Evolutionary conservation across 2,113 vertebrate species (phyloP).

Genomic region (Phalacrocorax pelagicus): DNA sequence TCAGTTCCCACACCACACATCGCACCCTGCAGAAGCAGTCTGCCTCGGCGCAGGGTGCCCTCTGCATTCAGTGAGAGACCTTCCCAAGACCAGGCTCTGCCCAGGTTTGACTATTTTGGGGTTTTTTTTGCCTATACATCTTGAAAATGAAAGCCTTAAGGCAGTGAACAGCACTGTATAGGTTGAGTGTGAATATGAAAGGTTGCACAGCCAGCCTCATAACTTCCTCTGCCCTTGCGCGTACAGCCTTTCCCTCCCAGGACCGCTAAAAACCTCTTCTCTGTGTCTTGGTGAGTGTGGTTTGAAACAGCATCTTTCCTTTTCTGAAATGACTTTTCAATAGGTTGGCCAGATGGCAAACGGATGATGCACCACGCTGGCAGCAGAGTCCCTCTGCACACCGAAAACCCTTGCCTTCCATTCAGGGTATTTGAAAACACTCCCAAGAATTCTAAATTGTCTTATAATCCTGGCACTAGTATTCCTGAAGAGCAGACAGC

Average conservation of each 20-base stretch:
- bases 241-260: background rate
- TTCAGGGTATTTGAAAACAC: background rate
- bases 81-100: background rate
- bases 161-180: background rate
- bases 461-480: background rate
- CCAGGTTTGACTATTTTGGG: background rate
- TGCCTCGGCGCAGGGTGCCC: fast-evolving
- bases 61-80: background rate
- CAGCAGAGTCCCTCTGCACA: background rate
- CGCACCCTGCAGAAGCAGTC: background rate
- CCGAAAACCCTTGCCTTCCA: background rate
- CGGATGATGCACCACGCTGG: fast-evolving
- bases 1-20: background rate
- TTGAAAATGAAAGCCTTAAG: background rate
- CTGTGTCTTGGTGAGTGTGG: background rate
- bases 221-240: background rate
- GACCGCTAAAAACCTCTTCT: background rate
- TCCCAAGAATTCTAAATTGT: background rate
- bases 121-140: background rate
- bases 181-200: background rate
- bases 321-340: background rate
- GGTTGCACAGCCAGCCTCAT: background rate
- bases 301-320: background rate
- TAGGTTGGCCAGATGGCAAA: background rate
- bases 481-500: background rate